Percentiles rank a stretch among this genome's conserved stretches.
Conservation (phyloP, 1,140 invertebrate species). For the Cylas formicarius region DNA sequence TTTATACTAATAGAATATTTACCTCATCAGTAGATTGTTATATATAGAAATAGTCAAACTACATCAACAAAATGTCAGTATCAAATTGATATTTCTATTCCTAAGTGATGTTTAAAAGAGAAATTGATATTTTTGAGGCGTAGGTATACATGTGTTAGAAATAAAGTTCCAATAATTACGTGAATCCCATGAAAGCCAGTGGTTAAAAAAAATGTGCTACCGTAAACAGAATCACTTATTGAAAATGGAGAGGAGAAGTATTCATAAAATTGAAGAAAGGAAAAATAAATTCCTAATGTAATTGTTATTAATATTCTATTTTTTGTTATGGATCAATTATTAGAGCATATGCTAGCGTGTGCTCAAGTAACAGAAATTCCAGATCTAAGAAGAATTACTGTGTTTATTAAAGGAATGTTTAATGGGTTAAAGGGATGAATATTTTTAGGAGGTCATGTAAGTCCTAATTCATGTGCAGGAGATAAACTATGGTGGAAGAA, state of each 20-base stretch:
- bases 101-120: constrained; percentile 55
- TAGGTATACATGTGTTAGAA: constrained; percentile 50
- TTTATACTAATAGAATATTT: constrained; percentile 58
- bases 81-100: constrained; percentile 62
- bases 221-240: constrained; percentile 56
- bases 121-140: constrained; percentile 50
- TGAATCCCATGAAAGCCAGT: constrained; percentile 68
- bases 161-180: constrained; percentile 61
- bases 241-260: constrained; percentile 47
- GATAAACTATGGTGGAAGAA: constrained; percentile 58
- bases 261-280: constrained; percentile 44
- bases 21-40: constrained; percentile 61
- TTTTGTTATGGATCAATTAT: constrained; percentile 42
- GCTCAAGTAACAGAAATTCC: constrained; percentile 51
- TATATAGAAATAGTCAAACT: constrained; percentile 63
- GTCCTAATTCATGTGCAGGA: constrained; percentile 54
- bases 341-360: constrained; percentile 50
- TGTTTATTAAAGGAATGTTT: constrained; percentile 56
- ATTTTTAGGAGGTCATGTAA: constrained; percentile 49
- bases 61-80: constrained; percentile 72
- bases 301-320: constrained; percentile 48
- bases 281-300: constrained; percentile 44
- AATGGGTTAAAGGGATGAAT: constrained; percentile 54
- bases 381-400: constrained; percentile 50
- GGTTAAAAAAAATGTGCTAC: constrained; percentile 60